Conservation (phyloP, 2,797 vertebrate species). For the Notolabrus celidotus region DNA sequence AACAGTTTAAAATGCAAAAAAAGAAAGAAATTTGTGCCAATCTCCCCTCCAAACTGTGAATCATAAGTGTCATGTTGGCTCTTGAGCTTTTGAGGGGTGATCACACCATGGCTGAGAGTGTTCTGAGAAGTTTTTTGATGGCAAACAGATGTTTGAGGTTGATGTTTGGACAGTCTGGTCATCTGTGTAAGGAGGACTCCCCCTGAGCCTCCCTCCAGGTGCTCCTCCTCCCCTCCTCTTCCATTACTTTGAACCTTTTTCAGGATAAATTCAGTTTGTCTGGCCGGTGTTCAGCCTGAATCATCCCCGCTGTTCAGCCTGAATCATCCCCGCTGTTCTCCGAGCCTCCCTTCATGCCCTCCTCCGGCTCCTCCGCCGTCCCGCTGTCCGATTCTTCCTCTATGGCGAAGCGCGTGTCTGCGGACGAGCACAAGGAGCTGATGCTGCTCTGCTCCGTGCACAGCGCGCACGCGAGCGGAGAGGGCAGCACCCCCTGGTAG, state of each 20-base stretch:
- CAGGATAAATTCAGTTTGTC: conserved; percentile 75
- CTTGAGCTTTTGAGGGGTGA: no score
- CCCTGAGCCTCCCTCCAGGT: conserved; percentile 8
- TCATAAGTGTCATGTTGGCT: no score
- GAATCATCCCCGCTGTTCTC: conserved; percentile 81
- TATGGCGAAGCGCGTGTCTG: conserved; percentile 91
- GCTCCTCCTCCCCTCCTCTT: not conserved
- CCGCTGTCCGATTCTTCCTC: conserved; percentile 91
- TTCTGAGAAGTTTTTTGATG: not conserved
- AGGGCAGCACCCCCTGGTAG: conserved; percentile 83
- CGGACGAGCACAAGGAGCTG: conserved; percentile 93
- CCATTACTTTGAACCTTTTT: no score
- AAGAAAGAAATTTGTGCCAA: no score
- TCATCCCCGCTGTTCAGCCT: conserved; percentile 76
- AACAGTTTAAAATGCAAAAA: no score
- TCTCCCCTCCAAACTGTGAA: no score
- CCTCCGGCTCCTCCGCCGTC: conserved; percentile 82
- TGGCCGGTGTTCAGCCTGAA: conserved; percentile 80
- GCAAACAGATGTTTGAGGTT: not conserved
- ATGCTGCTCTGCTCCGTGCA: conserved; percentile 94
- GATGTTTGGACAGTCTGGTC: not conserved
- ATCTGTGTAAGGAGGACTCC: not conserved
- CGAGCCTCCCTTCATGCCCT: conserved; percentile 52
- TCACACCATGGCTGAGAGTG: not conserved
- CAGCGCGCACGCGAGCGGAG: conserved; percentile 90